A percentile compares a stretch with the other conserved stretches of the same genome.
These are phyloP conservation scores for Tenthredo scrophulariae DNA, from an alignment of 2,888 invertebrate species.

Conservation along the genomic window DNA sequence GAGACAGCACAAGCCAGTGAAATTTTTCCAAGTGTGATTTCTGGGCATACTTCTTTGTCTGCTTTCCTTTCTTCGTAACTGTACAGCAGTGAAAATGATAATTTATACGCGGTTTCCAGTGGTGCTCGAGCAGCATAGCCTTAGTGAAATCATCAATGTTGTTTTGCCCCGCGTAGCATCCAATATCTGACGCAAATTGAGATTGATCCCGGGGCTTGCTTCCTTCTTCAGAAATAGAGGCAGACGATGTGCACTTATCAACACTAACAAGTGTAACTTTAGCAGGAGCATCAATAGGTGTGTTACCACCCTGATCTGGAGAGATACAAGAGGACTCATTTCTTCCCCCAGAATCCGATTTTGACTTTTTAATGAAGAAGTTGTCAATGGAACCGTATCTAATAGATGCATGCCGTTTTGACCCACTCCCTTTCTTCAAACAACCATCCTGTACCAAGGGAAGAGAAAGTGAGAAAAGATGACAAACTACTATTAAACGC, in stretches of 20 bases:
- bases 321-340: too few relatives aligned
- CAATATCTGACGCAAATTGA: constrained; percentile 41
- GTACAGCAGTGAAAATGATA: constrained; percentile 56
- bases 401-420: too few relatives aligned
- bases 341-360: too few relatives aligned
- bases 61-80: constrained; percentile 44
- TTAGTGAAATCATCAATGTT: constrained; percentile 39
- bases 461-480: too few relatives aligned
- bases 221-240: neutral
- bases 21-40: constrained; percentile 59
- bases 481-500: too few relatives aligned
- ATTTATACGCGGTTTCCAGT: constrained; percentile 54
- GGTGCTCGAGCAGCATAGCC: constrained; percentile 52
- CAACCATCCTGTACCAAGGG: too few relatives aligned
- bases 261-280: too few relatives aligned
- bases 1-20: constrained; percentile 59
- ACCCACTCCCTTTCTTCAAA: too few relatives aligned
- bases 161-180: neutral
- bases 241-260: neutral
- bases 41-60: constrained; percentile 58
- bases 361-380: too few relatives aligned
- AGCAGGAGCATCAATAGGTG: too few relatives aligned
- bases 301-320: too few relatives aligned
- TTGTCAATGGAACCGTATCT: too few relatives aligned
- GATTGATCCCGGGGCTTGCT: neutral